phyloP scores from a whole-genome alignment of 2,888 invertebrate genomes.

The Callimorpha dominula region DNA sequence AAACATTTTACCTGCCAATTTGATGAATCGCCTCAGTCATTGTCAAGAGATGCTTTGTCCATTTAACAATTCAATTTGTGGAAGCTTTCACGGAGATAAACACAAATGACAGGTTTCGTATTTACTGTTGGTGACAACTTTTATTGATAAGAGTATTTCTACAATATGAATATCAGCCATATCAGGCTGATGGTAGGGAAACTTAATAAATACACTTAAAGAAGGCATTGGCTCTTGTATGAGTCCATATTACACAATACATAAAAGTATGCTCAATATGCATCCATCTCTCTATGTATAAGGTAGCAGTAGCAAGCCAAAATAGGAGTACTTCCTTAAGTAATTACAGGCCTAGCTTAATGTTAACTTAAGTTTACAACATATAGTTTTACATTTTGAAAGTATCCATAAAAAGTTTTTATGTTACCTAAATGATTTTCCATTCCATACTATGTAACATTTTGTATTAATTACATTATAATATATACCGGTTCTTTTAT shows the following conservation, averaged over 20 bases:
- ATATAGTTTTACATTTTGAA: too few species aligned
- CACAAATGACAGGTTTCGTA: conserved; percentile 42
- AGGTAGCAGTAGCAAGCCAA: not conserved
- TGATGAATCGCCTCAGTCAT: conserved; percentile 77
- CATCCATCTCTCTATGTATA: not conserved
- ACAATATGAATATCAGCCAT: not conserved
- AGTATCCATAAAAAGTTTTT: too few species aligned
- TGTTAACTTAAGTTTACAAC: not conserved
- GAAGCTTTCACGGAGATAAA: conserved; percentile 50
- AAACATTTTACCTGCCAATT: conserved; percentile 84
- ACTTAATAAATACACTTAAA: not conserved
- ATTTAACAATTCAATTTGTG: conserved; percentile 79
- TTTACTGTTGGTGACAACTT: conserved; percentile 32
- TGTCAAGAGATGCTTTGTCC: conserved; percentile 58
- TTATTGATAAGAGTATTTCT: not conserved
- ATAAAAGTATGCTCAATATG: not conserved
- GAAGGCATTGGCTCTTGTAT: too few species aligned
- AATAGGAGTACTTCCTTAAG: too few species aligned
- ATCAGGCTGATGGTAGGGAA: not conserved
- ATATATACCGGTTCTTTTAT: conserved; percentile 21
- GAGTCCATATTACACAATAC: not conserved
- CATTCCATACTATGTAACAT: not conserved
- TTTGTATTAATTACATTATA: not conserved
- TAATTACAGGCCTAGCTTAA: not conserved
- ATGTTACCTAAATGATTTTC: too few species aligned